Percentiles rank a stretch among this genome's conserved stretches.
Conservation (phyloP, 64 coral and sea anemone genomes). For the Stichodactyla helianthus region DNA sequence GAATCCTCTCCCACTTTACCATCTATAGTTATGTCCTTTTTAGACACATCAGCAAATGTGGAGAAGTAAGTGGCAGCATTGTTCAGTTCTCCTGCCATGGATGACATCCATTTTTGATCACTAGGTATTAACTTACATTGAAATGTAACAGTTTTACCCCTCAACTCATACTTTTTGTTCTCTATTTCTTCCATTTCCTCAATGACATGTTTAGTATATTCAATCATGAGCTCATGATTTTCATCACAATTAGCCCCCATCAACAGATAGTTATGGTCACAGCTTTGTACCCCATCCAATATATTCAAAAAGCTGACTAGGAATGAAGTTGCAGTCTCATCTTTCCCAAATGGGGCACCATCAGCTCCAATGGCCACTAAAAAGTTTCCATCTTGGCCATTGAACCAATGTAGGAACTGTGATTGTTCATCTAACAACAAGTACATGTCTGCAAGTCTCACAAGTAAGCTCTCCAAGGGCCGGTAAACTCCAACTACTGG, state of each 20-base stretch:
- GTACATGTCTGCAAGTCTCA: constrained; percentile 36
- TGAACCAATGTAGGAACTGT: constrained; percentile 45
- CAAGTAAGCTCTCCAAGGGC: constrained; percentile 33
- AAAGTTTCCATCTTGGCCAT: constrained; percentile 29
- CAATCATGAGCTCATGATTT: neutral
- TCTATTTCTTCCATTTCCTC: constrained; percentile 37
- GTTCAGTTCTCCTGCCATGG: constrained; percentile 45
- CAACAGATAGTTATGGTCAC: constrained; percentile 16
- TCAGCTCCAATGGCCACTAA: constrained; percentile 43
- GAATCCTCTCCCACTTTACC: neutral
- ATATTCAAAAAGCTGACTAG: constrained; percentile 49
- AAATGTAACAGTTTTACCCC: constrained; percentile 22
- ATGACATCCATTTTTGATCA: constrained; percentile 55
- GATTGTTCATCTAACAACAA: constrained; percentile 23
- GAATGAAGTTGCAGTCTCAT: constrained; percentile 36
- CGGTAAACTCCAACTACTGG: constrained; percentile 28
- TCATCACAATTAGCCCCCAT: constrained; percentile 57
- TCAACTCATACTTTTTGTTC: constrained; percentile 23
- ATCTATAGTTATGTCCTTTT: neutral
- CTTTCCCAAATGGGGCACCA: constrained; percentile 47
- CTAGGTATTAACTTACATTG: constrained; percentile 42
- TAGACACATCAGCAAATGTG: constrained; percentile 49
- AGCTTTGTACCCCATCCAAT: constrained; percentile 37
- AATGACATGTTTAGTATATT: neutral
- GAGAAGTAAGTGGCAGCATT: constrained; percentile 63